Evolutionary conservation across 2,797 vertebrate species (phyloP), one percentile per base, ranked within the genome.

Genomic region (Fratercula arctica): DNA sequence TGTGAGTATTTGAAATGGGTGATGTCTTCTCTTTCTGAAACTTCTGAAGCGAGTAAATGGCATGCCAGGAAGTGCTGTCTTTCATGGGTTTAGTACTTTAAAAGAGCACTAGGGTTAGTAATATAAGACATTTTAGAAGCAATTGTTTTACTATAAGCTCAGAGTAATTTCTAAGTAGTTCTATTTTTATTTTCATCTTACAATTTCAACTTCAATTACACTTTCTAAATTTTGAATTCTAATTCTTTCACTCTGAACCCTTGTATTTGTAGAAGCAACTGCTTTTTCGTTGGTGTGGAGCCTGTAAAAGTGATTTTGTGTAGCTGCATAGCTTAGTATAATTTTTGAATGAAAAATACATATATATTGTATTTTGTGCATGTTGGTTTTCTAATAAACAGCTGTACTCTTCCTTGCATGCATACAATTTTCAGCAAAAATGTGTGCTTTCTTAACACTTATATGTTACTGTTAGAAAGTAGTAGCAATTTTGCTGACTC

Each of bases 1-100:
- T 98, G 99, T 99, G 98, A 99, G 99, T 99, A 97, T 91, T 91
- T 94, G 72, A 64, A 87, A 63, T 87, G 56, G 56, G 51, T 56
- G 37, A 69, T 0, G 2, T 31, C 13, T 13, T 56, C 66, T 87
- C 81, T 57, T 63, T 64, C 66, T 82, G 68, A 90, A 73, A 28
- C 73, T 81, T 83, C 67, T 83, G n/a, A 91, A 82, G 81, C 19
- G 8, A 74, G 33, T 46, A 89, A 91, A 82, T 80, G 26, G 82
- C 90, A 90, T 95, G 81, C 56, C 31, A 85, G 57, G 53, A 90
- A 78, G 35, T 59, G 50, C 68, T 91, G 17, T 76, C 26, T 63
- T 83, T 35, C 72, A 10, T 67, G n/a, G 18, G 2, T 16, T 77
- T 75, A 87, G 39, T 70, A 45, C 31, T 76, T 74, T 16, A 45